Evolutionary conservation across 92 coral and sea anemone genomes (phyloP), one percentile per base, ranked within the genome.

Genomic region (Porites rus): DNA sequence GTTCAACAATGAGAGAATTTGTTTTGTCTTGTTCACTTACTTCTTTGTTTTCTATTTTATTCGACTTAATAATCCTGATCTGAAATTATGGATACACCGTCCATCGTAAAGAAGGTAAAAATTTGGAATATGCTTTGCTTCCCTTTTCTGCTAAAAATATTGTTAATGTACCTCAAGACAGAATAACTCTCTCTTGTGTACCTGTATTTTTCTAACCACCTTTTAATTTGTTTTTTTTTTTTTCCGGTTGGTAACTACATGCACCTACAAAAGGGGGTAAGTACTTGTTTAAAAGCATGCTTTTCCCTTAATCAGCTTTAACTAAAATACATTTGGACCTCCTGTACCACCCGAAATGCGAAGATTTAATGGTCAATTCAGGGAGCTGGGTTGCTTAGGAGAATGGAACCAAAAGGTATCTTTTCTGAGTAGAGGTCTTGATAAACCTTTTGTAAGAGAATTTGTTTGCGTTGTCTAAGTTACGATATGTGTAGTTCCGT

Each of bases 101-200:
- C 75, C 24, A 59, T 58, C 7, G 13, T 6, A 8, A 16, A 76
- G 80, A 76, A 76, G 80, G 80, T 76, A 11, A 76, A 66, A 76
- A 6, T 59, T 58, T 74, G 19, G 4, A 18, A 22, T 74, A 25
- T 74, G 38, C 24, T 10, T 22, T 25, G 10, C 25, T 70, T 19
- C 5, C 54, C 20, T 38, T 38, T 7, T 11, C n/a, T 38, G 46
- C 46, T 38, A 38, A 38, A 71, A 18, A 5, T 8, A 13, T 71
- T 13, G 18, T 53, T 71, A 1, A 4, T 69, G 10, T 25, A 8
- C 19, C n/a, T 50, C 19, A 72, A 7, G 58, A 46, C 24, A 72
- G 52, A 1, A 50, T 6, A 3, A 20, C 1, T 65, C 11, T 65
- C 28, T 21, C 50, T 67, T 21, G 16, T 56, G 16, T 12, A 56